Evolutionary conservation across 2,113 vertebrate genomes (phyloP).

Genomic region (Theristicus caerulescens): DNA sequence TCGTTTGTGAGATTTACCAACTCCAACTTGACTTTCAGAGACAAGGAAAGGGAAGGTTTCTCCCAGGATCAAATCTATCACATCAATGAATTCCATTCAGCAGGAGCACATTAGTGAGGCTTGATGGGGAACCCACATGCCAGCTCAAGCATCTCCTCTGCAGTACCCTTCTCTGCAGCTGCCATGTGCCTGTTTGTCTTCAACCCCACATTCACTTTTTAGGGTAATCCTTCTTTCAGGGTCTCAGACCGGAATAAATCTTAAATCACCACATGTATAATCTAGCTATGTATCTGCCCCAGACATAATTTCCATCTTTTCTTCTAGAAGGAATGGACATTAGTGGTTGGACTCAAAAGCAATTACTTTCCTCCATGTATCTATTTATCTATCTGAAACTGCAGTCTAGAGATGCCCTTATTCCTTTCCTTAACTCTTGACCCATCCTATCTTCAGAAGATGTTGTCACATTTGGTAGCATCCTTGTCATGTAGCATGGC

Average conservation of each 20-base stretch:
- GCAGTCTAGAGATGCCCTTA: not conserved
- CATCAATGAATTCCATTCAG: not conserved
- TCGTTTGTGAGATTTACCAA: not conserved
- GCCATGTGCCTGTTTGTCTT: fast-evolving
- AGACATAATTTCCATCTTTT: not conserved
- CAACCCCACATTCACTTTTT: not conserved
- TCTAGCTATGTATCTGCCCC: not conserved
- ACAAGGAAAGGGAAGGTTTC: not conserved
- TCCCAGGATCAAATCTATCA: not conserved
- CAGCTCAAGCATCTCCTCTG: not conserved
- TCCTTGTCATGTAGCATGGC: not conserved
- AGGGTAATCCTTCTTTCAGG: not conserved
- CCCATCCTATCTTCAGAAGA: not conserved
- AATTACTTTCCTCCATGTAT: not conserved
- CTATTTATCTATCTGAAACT: not conserved
- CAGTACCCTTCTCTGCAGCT: not conserved
- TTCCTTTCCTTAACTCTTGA: not conserved
- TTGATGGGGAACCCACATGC: not conserved
- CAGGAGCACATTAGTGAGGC: not conserved
- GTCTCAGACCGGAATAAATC: not conserved
- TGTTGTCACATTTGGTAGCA: not conserved
- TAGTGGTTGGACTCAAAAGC: not conserved
- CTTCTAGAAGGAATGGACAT: not conserved
- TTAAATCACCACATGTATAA: not conserved
- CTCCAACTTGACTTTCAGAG: not conserved